Base-by-base conservation (phyloP, 1,140 invertebrate species). In the Harlomillsia oculata region DNA sequence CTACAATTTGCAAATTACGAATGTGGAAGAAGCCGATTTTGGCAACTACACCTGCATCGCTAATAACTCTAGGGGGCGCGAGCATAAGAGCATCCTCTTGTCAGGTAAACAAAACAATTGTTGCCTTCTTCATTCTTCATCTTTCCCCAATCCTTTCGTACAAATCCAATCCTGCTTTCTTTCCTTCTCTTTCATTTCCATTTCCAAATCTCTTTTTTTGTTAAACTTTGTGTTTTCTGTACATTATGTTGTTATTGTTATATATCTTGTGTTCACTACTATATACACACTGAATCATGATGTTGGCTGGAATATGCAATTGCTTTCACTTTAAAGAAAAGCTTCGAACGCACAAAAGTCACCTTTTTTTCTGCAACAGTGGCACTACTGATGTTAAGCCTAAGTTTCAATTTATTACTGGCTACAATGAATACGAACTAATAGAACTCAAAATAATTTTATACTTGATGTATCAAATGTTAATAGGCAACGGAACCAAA, bases 11-110 rank as follows among this genome's bases (percentile, higher is more conserved):
- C 63, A 64, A 5, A 65, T 70, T 48, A 62, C 58, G 14, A 53
- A 63, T 40, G 61, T 69, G 11, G 52, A 63, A 9, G 56, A 58
- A 16, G n/a, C 46, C 21, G 69, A 71, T 49, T 71, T 69, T 57
- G 70, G 69, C 40, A 69, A 66, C 30, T 71, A 71, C 55, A 65
- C 60, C 11, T 71, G 70, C 60, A 55, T 59, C 34, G 69, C 69
- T 18, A 57, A 66, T 43, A 71, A 71, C 51, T 59, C 32, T 8
- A 48, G 60, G 14, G 70, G 70, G 20, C 49, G 54, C 18, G 43
- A n/a, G 21, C 48, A 62, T 6, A 59, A 59, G 43, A 51, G 41
- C 28, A 68, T 70, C 49, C 51, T 67, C 34, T 51, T 70, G n/a
- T 66, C 68, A 53, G 69, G 69, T 70, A 61, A 26, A 20, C 11